These are phyloP conservation scores for Carassius carassius DNA, from an alignment of 2,113 vertebrate genomes.

Conservation along the genomic window DNA sequence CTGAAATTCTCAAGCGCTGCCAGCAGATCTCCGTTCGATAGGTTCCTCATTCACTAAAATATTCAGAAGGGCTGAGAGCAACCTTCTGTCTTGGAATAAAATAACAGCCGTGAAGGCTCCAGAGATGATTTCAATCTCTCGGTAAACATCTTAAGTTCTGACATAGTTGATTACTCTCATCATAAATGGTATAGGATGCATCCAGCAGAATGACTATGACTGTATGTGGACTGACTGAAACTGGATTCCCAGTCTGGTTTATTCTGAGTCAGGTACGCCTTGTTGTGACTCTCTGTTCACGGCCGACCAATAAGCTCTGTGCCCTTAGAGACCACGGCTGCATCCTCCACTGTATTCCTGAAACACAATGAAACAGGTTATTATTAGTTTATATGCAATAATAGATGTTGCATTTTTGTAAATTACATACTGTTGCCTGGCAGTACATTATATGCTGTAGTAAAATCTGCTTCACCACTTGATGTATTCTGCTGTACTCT, in stretches of 20 bases:
- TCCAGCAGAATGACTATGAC: not conserved
- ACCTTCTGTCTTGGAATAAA: constrained; percentile 22
- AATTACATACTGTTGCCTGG: not conserved
- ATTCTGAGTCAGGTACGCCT: constrained; percentile 18
- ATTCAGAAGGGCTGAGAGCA: not conserved
- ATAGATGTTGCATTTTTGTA: not conserved
- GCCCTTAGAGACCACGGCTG: constrained; percentile 9
- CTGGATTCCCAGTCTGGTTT: constrained; percentile 5
- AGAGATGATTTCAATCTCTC: not conserved
- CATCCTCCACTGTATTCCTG: constrained; percentile 21
- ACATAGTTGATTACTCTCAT: not conserved
- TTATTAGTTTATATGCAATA: constrained; percentile 6
- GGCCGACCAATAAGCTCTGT: not conserved
- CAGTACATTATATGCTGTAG: not conserved
- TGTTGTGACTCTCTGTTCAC: not conserved
- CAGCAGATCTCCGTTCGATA: not conserved
- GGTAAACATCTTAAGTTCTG: not conserved
- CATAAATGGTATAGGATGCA: not conserved
- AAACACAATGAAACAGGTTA: constrained; percentile 18
- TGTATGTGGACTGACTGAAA: not conserved
- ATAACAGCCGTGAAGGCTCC: not conserved
- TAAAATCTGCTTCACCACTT: not conserved
- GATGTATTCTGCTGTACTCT: not conserved
- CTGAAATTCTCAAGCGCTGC: not conserved
- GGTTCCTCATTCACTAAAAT: constrained; percentile 22